These are phyloP conservation scores for Otis tarda DNA, from an alignment of 2,113 vertebrate species.

Conservation along the genomic window DNA sequence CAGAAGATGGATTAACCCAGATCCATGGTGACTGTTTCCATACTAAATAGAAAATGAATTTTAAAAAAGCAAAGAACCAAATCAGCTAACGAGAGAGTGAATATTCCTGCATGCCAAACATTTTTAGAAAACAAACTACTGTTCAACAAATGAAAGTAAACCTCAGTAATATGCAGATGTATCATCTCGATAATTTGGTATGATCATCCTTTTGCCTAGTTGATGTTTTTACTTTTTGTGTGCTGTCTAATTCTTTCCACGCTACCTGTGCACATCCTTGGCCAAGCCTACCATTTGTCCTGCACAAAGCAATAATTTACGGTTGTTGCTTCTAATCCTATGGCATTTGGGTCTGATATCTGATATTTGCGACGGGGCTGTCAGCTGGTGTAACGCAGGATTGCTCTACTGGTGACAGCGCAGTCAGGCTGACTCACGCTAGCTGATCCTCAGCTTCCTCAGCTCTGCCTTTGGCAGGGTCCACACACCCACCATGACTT, in stretches of 20 bases:
- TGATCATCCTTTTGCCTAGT: not conserved
- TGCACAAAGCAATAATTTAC: not conserved
- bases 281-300: not conserved
- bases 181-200: not conserved
- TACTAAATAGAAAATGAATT: slow-evolving; percentile 37
- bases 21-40: slow-evolving; percentile 39
- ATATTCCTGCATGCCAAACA: not conserved
- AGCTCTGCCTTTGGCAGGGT: not conserved
- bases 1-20: slow-evolving; percentile 52
- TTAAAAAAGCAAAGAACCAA: slow-evolving; percentile 9
- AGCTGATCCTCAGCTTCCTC: not conserved
- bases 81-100: not conserved
- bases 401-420: not conserved
- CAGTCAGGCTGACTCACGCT: not conserved
- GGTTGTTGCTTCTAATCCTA: not conserved
- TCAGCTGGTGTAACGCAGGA: not conserved
- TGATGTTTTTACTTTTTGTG: not conserved
- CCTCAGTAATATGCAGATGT: not conserved
- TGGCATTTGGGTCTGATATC: not conserved
- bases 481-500: not conserved
- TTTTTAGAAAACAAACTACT: not conserved
- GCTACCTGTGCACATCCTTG: not conserved
- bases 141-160: not conserved
- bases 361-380: not conserved
- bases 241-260: not conserved